Evolutionary conservation across 2,797 vertebrate genomes (phyloP).

Genomic region (Pteropus rufus): DNA sequence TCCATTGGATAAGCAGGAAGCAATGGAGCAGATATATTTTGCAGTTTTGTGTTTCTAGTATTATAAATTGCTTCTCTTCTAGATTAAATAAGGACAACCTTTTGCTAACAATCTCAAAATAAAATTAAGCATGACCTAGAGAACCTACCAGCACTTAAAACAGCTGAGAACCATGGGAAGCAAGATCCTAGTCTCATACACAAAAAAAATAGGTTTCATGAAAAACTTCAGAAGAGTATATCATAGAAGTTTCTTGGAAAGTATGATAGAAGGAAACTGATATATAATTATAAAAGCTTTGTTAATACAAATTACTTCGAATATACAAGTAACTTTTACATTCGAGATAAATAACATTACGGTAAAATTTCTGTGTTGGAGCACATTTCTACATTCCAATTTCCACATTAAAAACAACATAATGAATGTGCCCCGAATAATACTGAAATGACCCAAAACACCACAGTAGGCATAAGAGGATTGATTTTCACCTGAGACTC

Average conservation of each 20-base stretch:
- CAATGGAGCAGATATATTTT: not conserved
- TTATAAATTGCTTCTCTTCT: conserved; percentile 19
- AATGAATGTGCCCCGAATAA: not conserved
- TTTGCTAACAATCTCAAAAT: conserved; percentile 10
- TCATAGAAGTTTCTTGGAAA: conserved; percentile 5
- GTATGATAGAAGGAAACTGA: conserved; percentile 1
- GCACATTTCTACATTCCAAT: conserved; percentile 27
- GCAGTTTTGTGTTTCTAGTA: not conserved
- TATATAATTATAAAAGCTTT: conserved; percentile 10
- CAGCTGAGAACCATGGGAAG: not conserved
- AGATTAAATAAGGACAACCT: not conserved
- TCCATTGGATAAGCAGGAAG: not conserved
- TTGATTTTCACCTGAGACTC: conserved; percentile 5
- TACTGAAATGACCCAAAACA: conserved; percentile 26
- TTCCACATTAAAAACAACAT: not conserved
- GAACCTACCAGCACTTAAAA: not conserved
- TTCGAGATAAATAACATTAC: conserved; percentile 25
- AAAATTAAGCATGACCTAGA: not conserved
- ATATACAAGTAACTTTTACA: not conserved
- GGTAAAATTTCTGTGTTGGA: conserved; percentile 12
- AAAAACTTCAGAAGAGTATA: not conserved
- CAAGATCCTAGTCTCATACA: not conserved
- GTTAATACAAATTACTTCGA: conserved; percentile 12
- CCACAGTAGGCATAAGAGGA: not conserved
- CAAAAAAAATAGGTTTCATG: not conserved